Percentiles rank a stretch among this genome's conserved stretches.
These are phyloP conservation scores for Ameiurus melas DNA, from an alignment of 2,113 vertebrate species.

Conservation along the genomic window DNA sequence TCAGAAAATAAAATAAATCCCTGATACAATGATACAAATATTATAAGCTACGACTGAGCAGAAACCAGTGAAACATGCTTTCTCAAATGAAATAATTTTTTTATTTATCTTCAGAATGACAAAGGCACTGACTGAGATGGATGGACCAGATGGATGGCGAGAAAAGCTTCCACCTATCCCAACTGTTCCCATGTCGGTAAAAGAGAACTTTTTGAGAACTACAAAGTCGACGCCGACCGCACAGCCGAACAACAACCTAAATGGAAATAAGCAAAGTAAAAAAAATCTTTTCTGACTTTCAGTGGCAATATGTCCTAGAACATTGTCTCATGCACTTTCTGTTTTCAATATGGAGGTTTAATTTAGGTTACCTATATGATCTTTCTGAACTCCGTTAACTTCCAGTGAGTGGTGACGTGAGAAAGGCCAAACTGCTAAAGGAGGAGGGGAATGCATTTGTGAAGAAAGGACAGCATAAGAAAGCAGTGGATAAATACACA, in stretches of 20 bases:
- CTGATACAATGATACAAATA: background rate
- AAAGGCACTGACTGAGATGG: conserved; percentile 81
- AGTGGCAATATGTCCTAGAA: background rate
- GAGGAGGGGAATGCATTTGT: conserved; percentile 91
- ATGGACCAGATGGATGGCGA: conserved; percentile 81
- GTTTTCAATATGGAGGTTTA: too few relatives aligned
- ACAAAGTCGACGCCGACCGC: conserved; percentile 16
- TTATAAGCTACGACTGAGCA: background rate
- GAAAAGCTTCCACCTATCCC: conserved; percentile 87
- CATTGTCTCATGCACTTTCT: background rate
- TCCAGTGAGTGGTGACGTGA: conserved; percentile 42
- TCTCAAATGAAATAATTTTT: background rate
- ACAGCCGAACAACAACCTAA: conserved; percentile 60
- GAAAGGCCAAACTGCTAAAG: conserved; percentile 79
- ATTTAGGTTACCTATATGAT: background rate
- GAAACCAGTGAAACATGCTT: background rate
- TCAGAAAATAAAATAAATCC: too few relatives aligned
- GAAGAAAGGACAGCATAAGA: conserved; percentile 86
- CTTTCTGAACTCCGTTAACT: background rate
- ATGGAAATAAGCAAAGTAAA: conserved; percentile 34
- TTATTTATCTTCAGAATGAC: conserved; percentile 81
- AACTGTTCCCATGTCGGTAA: conserved; percentile 78
- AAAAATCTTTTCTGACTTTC: background rate
- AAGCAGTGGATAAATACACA: conserved; percentile 88
- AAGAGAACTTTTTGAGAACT: conserved; percentile 69